phyloP scores from a whole-genome alignment of 2,888 invertebrate species.

The Horisme vitalbata region DNA sequence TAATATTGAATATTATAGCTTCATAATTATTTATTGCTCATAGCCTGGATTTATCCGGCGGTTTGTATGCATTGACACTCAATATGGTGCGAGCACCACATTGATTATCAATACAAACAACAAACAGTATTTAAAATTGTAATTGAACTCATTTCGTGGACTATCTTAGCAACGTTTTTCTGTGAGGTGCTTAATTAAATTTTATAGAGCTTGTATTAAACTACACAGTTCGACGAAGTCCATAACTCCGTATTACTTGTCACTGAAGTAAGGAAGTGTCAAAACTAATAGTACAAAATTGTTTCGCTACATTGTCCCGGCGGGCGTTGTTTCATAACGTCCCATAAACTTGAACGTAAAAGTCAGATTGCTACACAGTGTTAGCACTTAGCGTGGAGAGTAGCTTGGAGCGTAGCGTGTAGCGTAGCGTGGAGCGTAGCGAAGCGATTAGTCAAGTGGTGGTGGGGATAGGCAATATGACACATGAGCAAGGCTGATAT shows the following conservation, averaged over 20 bases:
- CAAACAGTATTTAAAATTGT: too few relatives aligned
- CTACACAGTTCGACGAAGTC: constrained; percentile 23
- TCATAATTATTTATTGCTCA: too few relatives aligned
- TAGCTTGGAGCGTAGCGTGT: neutral
- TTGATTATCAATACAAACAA: too few relatives aligned
- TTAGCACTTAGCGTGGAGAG: constrained; percentile 25
- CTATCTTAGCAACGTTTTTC: too few relatives aligned
- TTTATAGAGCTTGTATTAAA: neutral
- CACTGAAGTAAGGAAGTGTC: constrained; percentile 61
- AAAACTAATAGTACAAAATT: constrained; percentile 63
- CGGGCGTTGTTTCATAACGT: constrained; percentile 63
- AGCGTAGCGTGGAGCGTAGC: neutral
- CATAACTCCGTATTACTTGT: constrained; percentile 39
- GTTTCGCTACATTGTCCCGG: constrained; percentile 64
- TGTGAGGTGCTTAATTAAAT: too few relatives aligned
- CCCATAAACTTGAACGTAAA: constrained; percentile 64
- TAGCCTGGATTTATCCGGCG: too few relatives aligned
- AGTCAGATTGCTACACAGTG: constrained; percentile 27
- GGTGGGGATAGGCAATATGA: too few relatives aligned
- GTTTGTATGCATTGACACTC: too few relatives aligned
- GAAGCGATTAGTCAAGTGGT: neutral
- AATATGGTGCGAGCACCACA: too few relatives aligned
- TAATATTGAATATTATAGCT: too few relatives aligned
- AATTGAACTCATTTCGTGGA: too few relatives aligned
- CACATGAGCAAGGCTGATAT: too few relatives aligned